These are phyloP conservation scores for Parthenolecanium corni DNA, from an alignment of 2,888 invertebrate genomes.

Conservation along the genomic window DNA sequence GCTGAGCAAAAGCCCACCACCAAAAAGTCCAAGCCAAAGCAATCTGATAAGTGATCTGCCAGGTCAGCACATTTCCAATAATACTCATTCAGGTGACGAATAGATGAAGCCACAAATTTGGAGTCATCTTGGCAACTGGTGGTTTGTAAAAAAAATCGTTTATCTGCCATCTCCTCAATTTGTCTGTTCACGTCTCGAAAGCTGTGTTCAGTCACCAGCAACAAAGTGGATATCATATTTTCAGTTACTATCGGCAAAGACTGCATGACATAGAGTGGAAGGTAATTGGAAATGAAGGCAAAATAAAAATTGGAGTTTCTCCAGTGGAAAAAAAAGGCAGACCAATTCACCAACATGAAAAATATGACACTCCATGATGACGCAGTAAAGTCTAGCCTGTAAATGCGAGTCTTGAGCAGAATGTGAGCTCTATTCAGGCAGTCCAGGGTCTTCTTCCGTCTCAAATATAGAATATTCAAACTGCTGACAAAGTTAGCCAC, in stretches of 20 bases:
- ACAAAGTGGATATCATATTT: constrained; percentile 15
- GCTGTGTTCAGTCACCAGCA: constrained; percentile 17
- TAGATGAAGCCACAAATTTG: not conserved
- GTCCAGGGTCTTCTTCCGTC: constrained; percentile 3
- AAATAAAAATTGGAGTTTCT: constrained; percentile 2
- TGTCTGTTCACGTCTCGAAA: constrained; percentile 18
- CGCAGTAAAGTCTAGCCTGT: not conserved
- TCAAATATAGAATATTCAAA: constrained; percentile 9
- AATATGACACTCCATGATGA: constrained; percentile 13
- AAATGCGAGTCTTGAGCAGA: not conserved
- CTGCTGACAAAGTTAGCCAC: constrained; percentile 21
- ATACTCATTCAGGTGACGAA: constrained; percentile 6
- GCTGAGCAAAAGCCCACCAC: constrained; percentile 20
- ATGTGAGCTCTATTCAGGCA: constrained; percentile 19
- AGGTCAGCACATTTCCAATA: constrained; percentile 14
- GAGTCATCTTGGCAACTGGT: not conserved
- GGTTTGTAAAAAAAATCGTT: not conserved
- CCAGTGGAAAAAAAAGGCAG: constrained; percentile 14
- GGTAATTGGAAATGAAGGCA: not conserved
- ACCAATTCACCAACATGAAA: constrained; percentile 4
- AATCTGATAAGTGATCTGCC: constrained; percentile 15
- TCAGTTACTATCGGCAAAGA: constrained; percentile 24
- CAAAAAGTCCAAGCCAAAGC: constrained; percentile 25
- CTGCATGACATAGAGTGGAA: constrained; percentile 15
- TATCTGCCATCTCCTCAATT: constrained; percentile 1